Evolutionary conservation across 2,797 vertebrate genomes (phyloP), one percentile per base, ranked within the genome.

Genomic region (Myioborus miniatus): DNA sequence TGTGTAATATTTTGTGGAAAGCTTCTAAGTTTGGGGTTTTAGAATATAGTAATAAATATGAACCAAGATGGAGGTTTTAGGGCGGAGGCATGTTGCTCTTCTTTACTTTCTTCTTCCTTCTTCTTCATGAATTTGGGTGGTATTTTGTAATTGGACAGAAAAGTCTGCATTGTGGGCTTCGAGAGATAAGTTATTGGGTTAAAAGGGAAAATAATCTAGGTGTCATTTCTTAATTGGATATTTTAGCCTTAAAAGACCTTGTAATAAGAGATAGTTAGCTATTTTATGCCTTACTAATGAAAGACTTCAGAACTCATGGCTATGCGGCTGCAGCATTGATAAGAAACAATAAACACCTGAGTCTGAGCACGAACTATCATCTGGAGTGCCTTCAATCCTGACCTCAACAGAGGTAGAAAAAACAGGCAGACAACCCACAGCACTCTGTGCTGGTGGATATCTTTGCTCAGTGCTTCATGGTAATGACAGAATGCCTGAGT

Each of bases 361-460:
- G 53, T 34, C 32, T 55, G 53, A 55, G 11, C 21, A 11, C 1
- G 4, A 23, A 15, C 32, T 34, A 15, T 55, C 53, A 22, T 23
- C 32, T 55, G 21, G 21, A 55, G 53, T n/a, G 32, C 32, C 32
- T 55, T n/a, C 32, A n/a, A 10, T 55, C 53, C 53, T 55, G 32
- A 55, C 21, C 13, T 14, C 32, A 6, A 55, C 21, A 55, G 53
- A 55, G 32, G 53, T 7, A 55, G 53, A 22, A 55, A n/a, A 55
- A 55, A n/a, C 32, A 55, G 23, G 53, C 21, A 55, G 32, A 55
- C 21, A n/a, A 23, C 14, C 21, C 53, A 34, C 67, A 75, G 52
- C 46, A 13, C 41, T 49, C 20, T 56, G 17, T 50, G 15, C 49
- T 10, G 0, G 8, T 58, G 22, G 15, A 1, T 39, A 4, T 46